Evolutionary conservation across 2,888 invertebrate species (phyloP), one percentile per base, ranked within the genome.

Genomic region (Griposia aprilina): DNA sequence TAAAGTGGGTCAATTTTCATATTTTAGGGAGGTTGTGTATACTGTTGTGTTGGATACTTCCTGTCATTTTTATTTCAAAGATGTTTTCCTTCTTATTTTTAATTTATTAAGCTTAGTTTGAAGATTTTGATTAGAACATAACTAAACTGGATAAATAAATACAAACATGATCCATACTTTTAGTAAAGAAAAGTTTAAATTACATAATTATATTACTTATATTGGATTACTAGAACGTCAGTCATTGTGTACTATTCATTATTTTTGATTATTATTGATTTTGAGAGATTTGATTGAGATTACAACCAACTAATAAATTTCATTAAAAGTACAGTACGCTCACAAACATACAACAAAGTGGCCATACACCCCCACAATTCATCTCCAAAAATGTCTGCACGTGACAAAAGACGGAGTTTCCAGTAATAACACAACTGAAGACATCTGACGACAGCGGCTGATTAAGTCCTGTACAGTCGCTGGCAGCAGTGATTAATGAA

Each of bases 401-500:
- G 13, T 78, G 80, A 87, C 82, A 85, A 87, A 84, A 81, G 82
- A 83, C 78, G 17, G 75, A 84, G 78, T 86, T 88, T 88, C 90
- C 81, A 78, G 80, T 77, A 87, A 86, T 86, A 85, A 85, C 82
- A 84, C 81, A 83, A 80, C 78, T 72, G 78, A 84, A 88, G 88
- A 87, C 90, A 90, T 82, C 83, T 80, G 90, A 79, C 80, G 90
- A 90, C 89, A 89, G 90, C 83, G 83, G 83, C 89, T 89, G 89
- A 89, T 89, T 89, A 89, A 89, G 87, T 84, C 85, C 82, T 88
- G 88, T 88, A 89, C 88, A 87, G 85, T 72, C 78, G 78, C 74
- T 74, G 87, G 88, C 90, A 88, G 91, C 89, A 90, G 91, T 94
- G 94, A 94, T 94, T 94, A 94, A 94, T 94, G 94, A 90, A 91